phyloP scores from a whole-genome alignment of 2,113 vertebrate genomes.

The Phaetusa simplex region DNA sequence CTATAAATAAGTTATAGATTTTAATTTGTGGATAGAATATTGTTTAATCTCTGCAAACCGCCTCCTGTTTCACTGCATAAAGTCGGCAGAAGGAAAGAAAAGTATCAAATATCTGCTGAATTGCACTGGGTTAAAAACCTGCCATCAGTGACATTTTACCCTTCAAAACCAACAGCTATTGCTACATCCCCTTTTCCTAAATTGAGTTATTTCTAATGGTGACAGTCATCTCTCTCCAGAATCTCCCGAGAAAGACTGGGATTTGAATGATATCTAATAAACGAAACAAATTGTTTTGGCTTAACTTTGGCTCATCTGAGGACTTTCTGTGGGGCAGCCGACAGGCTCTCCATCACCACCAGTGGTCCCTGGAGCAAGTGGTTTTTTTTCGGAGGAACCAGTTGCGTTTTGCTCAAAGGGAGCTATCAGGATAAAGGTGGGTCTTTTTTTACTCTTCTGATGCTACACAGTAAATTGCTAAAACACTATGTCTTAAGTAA shows the following conservation, averaged over 20 bases:
- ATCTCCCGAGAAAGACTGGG: neutral
- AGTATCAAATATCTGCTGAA: constrained; percentile 31
- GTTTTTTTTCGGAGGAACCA: neutral
- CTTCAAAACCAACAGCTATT: neutral
- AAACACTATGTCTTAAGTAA: neutral
- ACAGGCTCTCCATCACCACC: neutral
- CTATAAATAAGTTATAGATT: constrained; percentile 64
- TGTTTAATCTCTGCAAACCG: neutral
- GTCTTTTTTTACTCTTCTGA: neutral
- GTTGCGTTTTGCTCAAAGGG: neutral
- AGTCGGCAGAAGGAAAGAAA: constrained; percentile 46
- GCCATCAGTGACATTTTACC: neutral
- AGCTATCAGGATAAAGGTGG: neutral
- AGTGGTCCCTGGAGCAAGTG: neutral
- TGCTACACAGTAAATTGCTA: neutral
- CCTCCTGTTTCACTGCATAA: constrained; percentile 14
- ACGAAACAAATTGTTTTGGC: neutral
- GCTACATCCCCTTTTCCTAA: neutral
- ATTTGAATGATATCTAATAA: neutral
- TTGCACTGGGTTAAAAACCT: constrained; percentile 2
- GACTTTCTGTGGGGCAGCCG: neutral
- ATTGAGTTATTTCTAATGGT: neutral
- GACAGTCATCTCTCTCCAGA: neutral
- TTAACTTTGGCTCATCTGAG: neutral
- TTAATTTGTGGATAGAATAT: constrained; percentile 52